phyloP scores from a whole-genome alignment of 2,797 vertebrate genomes.

The Typhlichthys eigenmanni region DNA sequence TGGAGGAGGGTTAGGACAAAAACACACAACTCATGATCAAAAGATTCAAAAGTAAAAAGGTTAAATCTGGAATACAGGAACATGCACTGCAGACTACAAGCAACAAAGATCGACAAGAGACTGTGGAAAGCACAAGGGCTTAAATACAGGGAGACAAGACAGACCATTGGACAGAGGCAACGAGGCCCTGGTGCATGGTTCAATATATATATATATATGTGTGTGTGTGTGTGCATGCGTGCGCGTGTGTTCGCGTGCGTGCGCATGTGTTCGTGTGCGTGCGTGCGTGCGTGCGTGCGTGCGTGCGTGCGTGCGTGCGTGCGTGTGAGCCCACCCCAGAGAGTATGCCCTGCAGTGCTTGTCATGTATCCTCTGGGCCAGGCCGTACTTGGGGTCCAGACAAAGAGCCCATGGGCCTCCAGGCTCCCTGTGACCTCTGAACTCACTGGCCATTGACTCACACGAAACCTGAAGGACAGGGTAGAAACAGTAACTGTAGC shows the following conservation, averaged over 20 bases:
- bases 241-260: background rate
- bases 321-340: slow-evolving; percentile 81
- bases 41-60: too few relatives aligned
- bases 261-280: background rate
- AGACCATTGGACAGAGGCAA: too few relatives aligned
- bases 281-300: too few relatives aligned
- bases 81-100: background rate
- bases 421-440: slow-evolving; percentile 51
- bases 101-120: background rate
- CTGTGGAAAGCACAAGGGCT: too few relatives aligned
- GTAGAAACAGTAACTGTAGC: background rate
- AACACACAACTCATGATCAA: too few relatives aligned
- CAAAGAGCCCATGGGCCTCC: slow-evolving; percentile 84
- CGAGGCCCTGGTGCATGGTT: too few relatives aligned
- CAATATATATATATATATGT: too few relatives aligned
- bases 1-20: too few relatives aligned
- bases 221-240: background rate
- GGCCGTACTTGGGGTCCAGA: slow-evolving; percentile 86
- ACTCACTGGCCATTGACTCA: slow-evolving; percentile 49
- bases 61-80: background rate
- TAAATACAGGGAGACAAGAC: too few relatives aligned
- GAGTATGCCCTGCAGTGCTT: slow-evolving; percentile 92
- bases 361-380: slow-evolving; percentile 80
- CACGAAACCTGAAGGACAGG: slow-evolving; percentile 80
- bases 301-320: background rate